Conservation (phyloP, 2,113 vertebrate genomes). For the Corvus cornix region DNA sequence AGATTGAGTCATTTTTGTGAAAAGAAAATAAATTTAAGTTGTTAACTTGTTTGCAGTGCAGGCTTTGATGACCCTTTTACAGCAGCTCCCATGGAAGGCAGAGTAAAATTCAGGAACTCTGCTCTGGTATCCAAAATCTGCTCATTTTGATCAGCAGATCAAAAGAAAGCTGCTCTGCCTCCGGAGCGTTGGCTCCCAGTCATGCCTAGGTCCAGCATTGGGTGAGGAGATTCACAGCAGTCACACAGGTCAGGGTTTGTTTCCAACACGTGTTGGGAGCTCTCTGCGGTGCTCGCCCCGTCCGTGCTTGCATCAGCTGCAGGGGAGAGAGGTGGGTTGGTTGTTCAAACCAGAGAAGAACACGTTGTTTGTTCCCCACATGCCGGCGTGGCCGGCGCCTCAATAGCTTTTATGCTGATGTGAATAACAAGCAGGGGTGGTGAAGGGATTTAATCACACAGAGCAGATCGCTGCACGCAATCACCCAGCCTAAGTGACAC, state of each 20-base stretch:
- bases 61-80: not conserved
- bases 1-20: not conserved
- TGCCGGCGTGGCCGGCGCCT: rapidly evolving
- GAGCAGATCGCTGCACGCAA: not conserved
- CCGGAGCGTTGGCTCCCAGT: rapidly evolving
- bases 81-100: not conserved
- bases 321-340: not conserved
- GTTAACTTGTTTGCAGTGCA: not conserved
- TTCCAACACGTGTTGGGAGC: not conserved
- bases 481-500: not conserved
- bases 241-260: not conserved
- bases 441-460: not conserved
- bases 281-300: rapidly evolving
- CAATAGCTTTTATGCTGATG: not conserved
- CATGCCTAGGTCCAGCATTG: rapidly evolving
- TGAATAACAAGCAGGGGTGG: not conserved
- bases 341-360: not conserved
- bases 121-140: not conserved
- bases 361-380: not conserved
- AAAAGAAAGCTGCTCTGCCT: not conserved
- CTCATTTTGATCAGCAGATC: not conserved
- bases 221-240: rapidly evolving
- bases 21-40: not conserved
- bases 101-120: not conserved
- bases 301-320: rapidly evolving